These are phyloP conservation scores for Lymantria monacha DNA, from an alignment of 2,888 invertebrate species.

Conservation along the genomic window DNA sequence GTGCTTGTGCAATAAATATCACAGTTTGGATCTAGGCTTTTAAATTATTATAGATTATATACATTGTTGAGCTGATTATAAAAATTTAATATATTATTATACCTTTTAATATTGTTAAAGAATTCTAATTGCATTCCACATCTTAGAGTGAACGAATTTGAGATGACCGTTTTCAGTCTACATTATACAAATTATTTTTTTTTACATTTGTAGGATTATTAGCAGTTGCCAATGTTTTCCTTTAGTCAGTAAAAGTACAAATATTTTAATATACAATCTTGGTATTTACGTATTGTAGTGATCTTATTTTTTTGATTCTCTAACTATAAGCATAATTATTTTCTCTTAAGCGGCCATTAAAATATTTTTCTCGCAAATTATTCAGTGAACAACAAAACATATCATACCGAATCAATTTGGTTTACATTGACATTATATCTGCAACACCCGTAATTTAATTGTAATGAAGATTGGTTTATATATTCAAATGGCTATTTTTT, in stretches of 20 bases:
- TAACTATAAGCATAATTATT: conserved; percentile 81
- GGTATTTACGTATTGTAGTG: conserved; percentile 82
- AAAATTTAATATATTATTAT: conserved; percentile 84
- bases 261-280: conserved; percentile 86
- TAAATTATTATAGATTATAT: conserved; percentile 84
- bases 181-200: conserved; percentile 78
- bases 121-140: conserved; percentile 84
- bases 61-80: conserved; percentile 85
- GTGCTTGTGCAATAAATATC: conserved; percentile 84
- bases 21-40: conserved; percentile 83
- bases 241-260: conserved; percentile 93
- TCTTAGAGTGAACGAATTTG: conserved; percentile 82
- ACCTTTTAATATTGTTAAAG: conserved; percentile 83
- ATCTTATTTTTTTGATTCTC: conserved; percentile 79
- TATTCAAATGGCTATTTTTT: conserved; percentile 67
- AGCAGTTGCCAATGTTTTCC: conserved; percentile 84
- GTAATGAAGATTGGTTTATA: conserved; percentile 47
- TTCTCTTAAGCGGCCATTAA: conserved; percentile 74
- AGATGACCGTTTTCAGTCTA: conserved; percentile 81
- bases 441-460: conserved; percentile 60
- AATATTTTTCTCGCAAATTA: conserved; percentile 70
- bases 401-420: conserved; percentile 73
- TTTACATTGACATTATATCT: conserved; percentile 54
- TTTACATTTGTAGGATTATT: conserved; percentile 81
- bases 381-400: conserved; percentile 78